Evolutionary conservation across 2,113 vertebrate species (phyloP).

Genomic region (Tragulus kanchil): DNA sequence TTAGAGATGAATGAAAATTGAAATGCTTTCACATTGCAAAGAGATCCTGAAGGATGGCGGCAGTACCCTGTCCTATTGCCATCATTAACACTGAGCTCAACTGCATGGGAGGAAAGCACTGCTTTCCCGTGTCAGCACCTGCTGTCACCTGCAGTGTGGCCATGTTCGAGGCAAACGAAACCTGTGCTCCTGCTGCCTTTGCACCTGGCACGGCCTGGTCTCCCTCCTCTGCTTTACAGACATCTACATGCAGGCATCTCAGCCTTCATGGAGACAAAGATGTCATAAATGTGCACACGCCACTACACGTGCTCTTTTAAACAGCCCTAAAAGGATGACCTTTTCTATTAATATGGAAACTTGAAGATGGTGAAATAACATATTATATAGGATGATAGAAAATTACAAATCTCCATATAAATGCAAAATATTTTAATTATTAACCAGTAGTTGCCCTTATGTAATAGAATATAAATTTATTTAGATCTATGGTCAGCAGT

Average conservation of each 20-base stretch:
- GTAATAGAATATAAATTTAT: neutral
- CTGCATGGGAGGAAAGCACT: neutral
- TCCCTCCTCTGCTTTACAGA: neutral
- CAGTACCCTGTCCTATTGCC: neutral
- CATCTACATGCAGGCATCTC: neutral
- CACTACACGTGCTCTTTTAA: neutral
- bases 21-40: neutral
- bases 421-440: slow-evolving; percentile 11
- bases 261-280: neutral
- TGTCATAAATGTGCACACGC: neutral
- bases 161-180: slow-evolving; percentile 38
- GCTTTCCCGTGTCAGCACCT: slow-evolving; percentile 33
- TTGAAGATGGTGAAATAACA: neutral
- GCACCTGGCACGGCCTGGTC: neutral
- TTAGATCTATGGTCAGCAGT: neutral
- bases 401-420: neutral
- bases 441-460: neutral
- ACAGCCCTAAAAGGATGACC: neutral
- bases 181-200: neutral
- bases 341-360: neutral
- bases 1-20: neutral
- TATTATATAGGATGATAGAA: neutral
- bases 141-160: slow-evolving; percentile 47
- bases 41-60: neutral
- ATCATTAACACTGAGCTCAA: slow-evolving; percentile 4